phyloP scores from a whole-genome alignment of 2,113 vertebrate genomes.

The Pterocles orientalis region DNA sequence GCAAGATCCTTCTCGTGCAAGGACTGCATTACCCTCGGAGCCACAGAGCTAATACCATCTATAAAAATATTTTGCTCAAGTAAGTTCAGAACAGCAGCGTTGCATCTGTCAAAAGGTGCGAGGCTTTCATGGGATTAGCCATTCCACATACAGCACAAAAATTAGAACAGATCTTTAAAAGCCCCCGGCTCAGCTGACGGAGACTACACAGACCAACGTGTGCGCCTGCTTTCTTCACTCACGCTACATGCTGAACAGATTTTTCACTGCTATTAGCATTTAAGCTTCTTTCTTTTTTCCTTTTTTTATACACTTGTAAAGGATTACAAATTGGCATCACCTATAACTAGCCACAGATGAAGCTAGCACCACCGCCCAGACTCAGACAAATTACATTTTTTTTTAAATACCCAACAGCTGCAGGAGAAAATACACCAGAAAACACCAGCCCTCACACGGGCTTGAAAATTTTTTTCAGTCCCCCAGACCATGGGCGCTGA shows the following conservation, averaged over 20 bases:
- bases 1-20: conserved; percentile 27
- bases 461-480: background rate
- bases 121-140: conserved; percentile 57
- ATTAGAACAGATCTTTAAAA: conserved; percentile 36
- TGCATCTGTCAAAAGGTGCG: conserved; percentile 56
- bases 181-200: background rate
- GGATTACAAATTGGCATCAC: conserved; percentile 38
- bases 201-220: background rate
- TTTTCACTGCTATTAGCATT: conserved; percentile 13
- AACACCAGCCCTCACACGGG: background rate
- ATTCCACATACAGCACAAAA: conserved; percentile 27
- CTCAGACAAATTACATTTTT: background rate
- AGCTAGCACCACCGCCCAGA: background rate
- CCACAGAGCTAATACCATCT: conserved; percentile 44
- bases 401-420: background rate
- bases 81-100: conserved; percentile 51
- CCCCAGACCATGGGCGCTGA: background rate
- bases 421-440: background rate
- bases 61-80: conserved; percentile 56
- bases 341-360: background rate
- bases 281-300: background rate
- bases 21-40: conserved; percentile 51
- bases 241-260: background rate
- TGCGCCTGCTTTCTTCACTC: background rate
- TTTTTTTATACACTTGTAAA: background rate